These are phyloP conservation scores for Apostichopus japonicus DNA, from an alignment of 35 echinoderm and acorn worm genomes.

Conservation along the genomic window DNA sequence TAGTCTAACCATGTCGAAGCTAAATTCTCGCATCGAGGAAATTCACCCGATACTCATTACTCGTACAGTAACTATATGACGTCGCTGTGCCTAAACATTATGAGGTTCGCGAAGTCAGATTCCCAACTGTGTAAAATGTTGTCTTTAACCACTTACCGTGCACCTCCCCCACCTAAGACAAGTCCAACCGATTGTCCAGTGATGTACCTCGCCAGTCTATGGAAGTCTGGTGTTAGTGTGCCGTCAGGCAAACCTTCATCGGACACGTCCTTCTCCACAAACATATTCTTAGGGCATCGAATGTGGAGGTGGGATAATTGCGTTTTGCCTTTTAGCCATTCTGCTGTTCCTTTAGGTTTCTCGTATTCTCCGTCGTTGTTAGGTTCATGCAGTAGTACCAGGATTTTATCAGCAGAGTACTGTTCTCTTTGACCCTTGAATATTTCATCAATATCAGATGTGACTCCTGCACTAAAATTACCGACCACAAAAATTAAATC, in stretches of 20 bases:
- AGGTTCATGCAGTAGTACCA: slow-evolving; percentile 1
- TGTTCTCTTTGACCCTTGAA: neutral
- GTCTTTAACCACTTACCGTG: neutral
- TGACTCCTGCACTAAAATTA: neutral
- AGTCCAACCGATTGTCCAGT: neutral
- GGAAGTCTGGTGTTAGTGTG: neutral
- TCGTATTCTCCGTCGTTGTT: neutral
- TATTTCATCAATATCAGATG: neutral
- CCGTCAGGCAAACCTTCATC: neutral
- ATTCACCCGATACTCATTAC: too few relatives aligned
- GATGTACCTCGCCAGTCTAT: neutral
- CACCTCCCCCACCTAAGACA: slow-evolving; percentile 7
- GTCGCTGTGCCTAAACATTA: too few relatives aligned
- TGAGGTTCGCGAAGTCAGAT: too few relatives aligned
- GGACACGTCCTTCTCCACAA: neutral
- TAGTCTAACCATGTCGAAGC: too few relatives aligned
- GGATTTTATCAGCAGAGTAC: neutral
- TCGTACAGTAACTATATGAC: too few relatives aligned
- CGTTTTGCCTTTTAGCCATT: neutral
- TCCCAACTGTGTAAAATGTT: too few relatives aligned
- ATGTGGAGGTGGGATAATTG: neutral
- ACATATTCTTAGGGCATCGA: slow-evolving; percentile 2
- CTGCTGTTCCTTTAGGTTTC: neutral
- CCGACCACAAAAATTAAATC: slow-evolving; percentile 2
- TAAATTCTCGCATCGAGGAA: too few relatives aligned